Base-by-base conservation (phyloP, 2,888 invertebrate species). In the Dicranocentrus wangi region DNA sequence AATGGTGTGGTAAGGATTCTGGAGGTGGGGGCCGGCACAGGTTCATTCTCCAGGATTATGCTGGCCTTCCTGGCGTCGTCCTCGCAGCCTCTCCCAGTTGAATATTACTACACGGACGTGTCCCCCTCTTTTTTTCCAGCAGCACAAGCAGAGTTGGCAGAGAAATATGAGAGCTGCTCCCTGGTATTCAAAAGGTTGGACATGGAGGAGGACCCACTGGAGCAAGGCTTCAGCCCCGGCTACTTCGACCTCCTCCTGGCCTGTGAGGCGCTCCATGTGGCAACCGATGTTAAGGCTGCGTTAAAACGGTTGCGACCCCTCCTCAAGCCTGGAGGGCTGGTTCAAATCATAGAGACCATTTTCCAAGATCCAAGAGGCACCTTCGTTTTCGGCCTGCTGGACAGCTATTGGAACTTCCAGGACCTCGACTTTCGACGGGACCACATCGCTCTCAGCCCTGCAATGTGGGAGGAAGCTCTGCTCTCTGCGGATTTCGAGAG, bases 401-500 rank as follows among this genome's bases (percentile, higher is more conserved):
- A 83, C 5, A 77, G 78, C 1, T 81, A 71, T 32, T 83, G 83
- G 83, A 28, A 21, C 10, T 81, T 53, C 63, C 23, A 75, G n/a
- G 83, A 83, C 65, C n/a, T 61, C 23, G 55, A 75, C n/a, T 15
- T 75, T 1, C 7, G 75, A 53, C 55, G 25, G 3, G 1, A 39
- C 32, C 32, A 75, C 42, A n/a, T 23, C 15, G 32, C 51, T 25
- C 1, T 75, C 1, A 0, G 32, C 1, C 10, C 21, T 21, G 23
- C 21, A 39, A 8, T 28, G 65, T 21, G 25, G 66, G n/a, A n/a
- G n/a, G n/a, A n/a, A n/a, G n/a, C n/a, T n/a, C n/a, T n/a, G n/a
- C n/a, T n/a, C n/a, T n/a, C n/a, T n/a, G n/a, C n/a, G n/a, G n/a
- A n/a, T n/a, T n/a, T n/a, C n/a, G n/a, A n/a, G n/a, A 2, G 39